Evolutionary conservation across 2,113 vertebrate species (phyloP), one percentile per base, ranked within the genome.

Genomic region (Geococcyx californianus): DNA sequence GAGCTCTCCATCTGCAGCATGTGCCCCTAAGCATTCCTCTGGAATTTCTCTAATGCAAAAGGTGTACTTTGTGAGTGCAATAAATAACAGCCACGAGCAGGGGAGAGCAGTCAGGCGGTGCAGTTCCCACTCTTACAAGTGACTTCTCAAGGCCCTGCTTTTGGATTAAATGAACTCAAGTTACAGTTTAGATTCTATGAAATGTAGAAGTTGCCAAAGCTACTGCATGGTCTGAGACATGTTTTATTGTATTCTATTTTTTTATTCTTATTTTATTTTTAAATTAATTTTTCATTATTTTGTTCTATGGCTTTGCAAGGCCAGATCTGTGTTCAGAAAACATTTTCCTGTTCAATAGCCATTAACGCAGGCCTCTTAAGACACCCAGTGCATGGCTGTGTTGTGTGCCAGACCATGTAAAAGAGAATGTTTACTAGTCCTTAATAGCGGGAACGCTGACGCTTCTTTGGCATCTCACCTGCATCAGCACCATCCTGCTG

Each of bases 61-160:
- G 24, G 34, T 29, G 13, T 33, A 11, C 24, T 60, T 56, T 55
- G 59, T 33, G 38, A 72, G 13, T 17, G 63, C 45, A 45, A 9
- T 45, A 66, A 91, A 24, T 17, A 44, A 33, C 20, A 83, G 68
- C 36, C 42, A 44, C 15, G 49, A 47, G 25, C 25, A 70, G 64
- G 18, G 10, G 19, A 64, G 18, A 59, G 25, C 49, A n/a, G 47
- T 21, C 77, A 31, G 34, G 78, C n/a, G 18, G 23, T 74, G 42
- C 16, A 8, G 28, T n/a, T 64, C 55, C 42, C 59, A 1, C 42
- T 80, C 19, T 69, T 44, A 9, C 0, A 0, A 31, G 16, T 19
- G 73, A 55, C 49, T 64, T 69, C n/a, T 68, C 55, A 54, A 69
- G 47, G 36, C n/a, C 21, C 52, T 74, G 56, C 47, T 69, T 72